Evolutionary conservation across 1,140 invertebrate genomes (phyloP).

Genomic region (Wasmannia auropunctata): DNA sequence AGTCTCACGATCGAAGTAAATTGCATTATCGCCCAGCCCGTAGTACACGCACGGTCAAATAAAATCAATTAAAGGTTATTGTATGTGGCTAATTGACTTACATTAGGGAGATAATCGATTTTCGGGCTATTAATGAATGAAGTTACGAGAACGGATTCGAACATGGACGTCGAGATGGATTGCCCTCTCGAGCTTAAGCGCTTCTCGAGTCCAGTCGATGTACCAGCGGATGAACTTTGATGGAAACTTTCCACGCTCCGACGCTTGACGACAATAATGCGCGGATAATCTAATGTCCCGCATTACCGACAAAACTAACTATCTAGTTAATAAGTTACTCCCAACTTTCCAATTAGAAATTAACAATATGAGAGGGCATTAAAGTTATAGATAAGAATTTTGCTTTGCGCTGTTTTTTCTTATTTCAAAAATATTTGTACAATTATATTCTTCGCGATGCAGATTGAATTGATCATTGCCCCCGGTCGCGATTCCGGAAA

Average conservation of each 20-base stretch:
- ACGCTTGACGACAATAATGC: conserved; percentile 45
- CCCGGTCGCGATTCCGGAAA: not conserved
- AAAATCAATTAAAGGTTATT: conserved; percentile 58
- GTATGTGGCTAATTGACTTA: conserved; percentile 52
- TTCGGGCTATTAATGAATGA: conserved; percentile 63
- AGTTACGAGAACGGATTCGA: conserved; percentile 56
- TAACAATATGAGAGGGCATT: not conserved
- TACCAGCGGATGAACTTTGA: conserved; percentile 47
- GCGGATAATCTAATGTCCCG: conserved; percentile 48
- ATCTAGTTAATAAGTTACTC: conserved; percentile 14
- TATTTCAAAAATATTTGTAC: not conserved
- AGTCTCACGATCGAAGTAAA: conserved; percentile 9
- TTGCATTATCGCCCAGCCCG: not conserved
- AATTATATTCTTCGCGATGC: not conserved
- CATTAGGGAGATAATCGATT: conserved; percentile 59
- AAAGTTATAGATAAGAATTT: not conserved
- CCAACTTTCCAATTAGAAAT: conserved; percentile 11
- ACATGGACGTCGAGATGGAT: conserved; percentile 38
- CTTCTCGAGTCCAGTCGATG: conserved; percentile 40
- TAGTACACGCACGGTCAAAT: not conserved
- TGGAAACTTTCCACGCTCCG: conserved; percentile 37
- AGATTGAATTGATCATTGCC: not conserved
- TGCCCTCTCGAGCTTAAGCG: conserved; percentile 44
- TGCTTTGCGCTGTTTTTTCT: too few species aligned
- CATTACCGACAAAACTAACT: conserved; percentile 26